These are phyloP conservation scores for Euclidia mi DNA, from an alignment of 2,888 invertebrate species.

Conservation along the genomic window DNA sequence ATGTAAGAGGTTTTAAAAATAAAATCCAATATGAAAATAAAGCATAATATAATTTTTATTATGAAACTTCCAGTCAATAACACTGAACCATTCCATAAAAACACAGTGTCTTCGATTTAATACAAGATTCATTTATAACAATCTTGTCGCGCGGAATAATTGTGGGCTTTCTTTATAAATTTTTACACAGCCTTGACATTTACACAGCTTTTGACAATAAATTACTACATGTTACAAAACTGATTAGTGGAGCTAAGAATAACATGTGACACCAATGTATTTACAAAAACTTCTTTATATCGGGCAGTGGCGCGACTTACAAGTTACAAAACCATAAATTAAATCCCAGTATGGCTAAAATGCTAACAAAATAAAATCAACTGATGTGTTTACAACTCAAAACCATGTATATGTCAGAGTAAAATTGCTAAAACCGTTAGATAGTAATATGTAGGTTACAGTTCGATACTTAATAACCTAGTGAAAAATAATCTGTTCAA, in stretches of 20 bases:
- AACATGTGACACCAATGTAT: conserved; percentile 84
- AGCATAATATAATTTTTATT: conserved; percentile 90
- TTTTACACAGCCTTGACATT: conserved; percentile 89
- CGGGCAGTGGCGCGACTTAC: conserved; percentile 74
- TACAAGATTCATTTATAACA: conserved; percentile 82
- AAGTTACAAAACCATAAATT: conserved; percentile 47
- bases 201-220: conserved; percentile 88
- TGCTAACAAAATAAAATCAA: conserved; percentile 56
- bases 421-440: too few relatives aligned
- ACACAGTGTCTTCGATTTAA: conserved; percentile 82
- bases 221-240: conserved; percentile 88
- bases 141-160: conserved; percentile 78
- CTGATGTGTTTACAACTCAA: conserved; percentile 42
- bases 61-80: conserved; percentile 89
- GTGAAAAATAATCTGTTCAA: too few relatives aligned
- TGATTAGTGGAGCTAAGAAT: conserved; percentile 86
- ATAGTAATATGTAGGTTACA: too few relatives aligned
- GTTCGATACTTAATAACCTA: too few relatives aligned
- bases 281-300: conserved; percentile 80
- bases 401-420: conserved; percentile 33
- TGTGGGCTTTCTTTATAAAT: conserved; percentile 80
- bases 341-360: conserved; percentile 49
- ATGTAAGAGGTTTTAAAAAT: conserved; percentile 62
- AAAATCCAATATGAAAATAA: conserved; percentile 87
- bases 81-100: conserved; percentile 89